Evolutionary conservation across 2,888 invertebrate species (phyloP).

Genomic region (Flexamia atlantica): DNA sequence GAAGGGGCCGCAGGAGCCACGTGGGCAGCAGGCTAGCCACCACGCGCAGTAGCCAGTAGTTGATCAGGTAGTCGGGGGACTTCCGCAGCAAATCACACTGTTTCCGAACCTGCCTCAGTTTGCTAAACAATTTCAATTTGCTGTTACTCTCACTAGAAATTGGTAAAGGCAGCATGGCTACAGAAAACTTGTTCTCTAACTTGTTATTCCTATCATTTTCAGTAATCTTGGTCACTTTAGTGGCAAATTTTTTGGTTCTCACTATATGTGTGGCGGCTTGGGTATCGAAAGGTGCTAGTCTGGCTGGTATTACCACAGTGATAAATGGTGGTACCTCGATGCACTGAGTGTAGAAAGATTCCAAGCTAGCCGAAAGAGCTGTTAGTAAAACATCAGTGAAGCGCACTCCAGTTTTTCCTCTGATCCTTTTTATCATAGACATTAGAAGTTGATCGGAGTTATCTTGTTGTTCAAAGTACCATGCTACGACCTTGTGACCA

Average conservation of each 20-base stretch:
- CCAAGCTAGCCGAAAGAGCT: conserved; percentile 76
- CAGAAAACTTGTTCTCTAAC: conserved; percentile 76
- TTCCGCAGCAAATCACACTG: conserved; percentile 73
- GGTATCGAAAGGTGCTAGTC: conserved; percentile 68
- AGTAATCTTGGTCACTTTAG: conserved; percentile 58
- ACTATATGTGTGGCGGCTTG: conserved; percentile 48
- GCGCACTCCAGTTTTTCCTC: conserved; percentile 70
- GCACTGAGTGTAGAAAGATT: conserved; percentile 70
- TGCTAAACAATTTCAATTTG: conserved; percentile 57
- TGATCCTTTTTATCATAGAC: conserved; percentile 73
- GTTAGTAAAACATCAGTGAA: conserved; percentile 77
- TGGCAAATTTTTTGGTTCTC: conserved; percentile 43
- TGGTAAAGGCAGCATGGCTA: conserved; percentile 76
- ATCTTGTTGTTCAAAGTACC: conserved; percentile 71
- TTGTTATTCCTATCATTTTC: conserved; percentile 57
- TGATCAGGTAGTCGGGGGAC: conserved; percentile 76
- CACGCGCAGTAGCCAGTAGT: conserved; percentile 76
- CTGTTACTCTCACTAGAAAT: conserved; percentile 71
- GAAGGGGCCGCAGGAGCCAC: conserved; percentile 73
- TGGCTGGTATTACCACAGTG: conserved; percentile 72
- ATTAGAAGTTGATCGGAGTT: conserved; percentile 74
- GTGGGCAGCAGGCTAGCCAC: conserved; percentile 75
- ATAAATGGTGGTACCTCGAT: conserved; percentile 69
- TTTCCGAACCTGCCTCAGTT: conserved; percentile 64
- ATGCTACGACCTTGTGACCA: conserved; percentile 75